Base-by-base conservation (phyloP, 1,140 invertebrate species). In the Pygmarrhopalites habei region DNA sequence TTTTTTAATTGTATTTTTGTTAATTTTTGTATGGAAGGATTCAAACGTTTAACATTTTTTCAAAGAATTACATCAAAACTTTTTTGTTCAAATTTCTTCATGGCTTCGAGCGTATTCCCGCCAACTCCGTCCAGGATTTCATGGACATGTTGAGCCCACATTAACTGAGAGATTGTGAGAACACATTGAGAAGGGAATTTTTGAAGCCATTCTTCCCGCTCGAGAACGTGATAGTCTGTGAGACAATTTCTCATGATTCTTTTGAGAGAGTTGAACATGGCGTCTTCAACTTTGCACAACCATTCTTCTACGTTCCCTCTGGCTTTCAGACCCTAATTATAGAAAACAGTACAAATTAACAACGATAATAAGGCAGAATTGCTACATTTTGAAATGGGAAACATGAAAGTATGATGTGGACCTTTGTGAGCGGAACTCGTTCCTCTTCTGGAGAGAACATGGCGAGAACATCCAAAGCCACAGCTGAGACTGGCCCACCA, bases 381-480 rank as follows among this genome's bases (percentile, higher is more conserved):
- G n/a, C n/a, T n/a, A n/a, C n/a, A n/a, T n/a, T n/a, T n/a, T n/a
- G n/a, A n/a, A n/a, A n/a, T n/a, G n/a, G n/a, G n/a, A n/a, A n/a
- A n/a, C n/a, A 66, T 64, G n/a, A n/a, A n/a, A n/a, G n/a, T n/a
- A n/a, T n/a, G n/a, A n/a, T n/a, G n/a, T n/a, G n/a, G 69, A 84
- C 83, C 76, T 88, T 90, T 17, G 82, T 83, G 5, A 92, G 79
- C 39, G 79, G 77, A 35, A 92, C 82, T 66, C 84, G 82, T 73
- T 94, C 90, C 58, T 83, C 84, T 76, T 92, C 90, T 2, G 89
- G 88, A 17, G 90, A 92, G 1, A 92, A 79, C 86, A 92, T 92
- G 1, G 88, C 86, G 4, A 88, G 72, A 47, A 93, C 92, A 68
- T 92, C 88, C 23, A 86, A 87, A 1, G 85, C 88, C n/a, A 82